These are phyloP conservation scores for Emydura subglobosa DNA, from an alignment of 2,113 vertebrate genomes.

Conservation along the genomic window DNA sequence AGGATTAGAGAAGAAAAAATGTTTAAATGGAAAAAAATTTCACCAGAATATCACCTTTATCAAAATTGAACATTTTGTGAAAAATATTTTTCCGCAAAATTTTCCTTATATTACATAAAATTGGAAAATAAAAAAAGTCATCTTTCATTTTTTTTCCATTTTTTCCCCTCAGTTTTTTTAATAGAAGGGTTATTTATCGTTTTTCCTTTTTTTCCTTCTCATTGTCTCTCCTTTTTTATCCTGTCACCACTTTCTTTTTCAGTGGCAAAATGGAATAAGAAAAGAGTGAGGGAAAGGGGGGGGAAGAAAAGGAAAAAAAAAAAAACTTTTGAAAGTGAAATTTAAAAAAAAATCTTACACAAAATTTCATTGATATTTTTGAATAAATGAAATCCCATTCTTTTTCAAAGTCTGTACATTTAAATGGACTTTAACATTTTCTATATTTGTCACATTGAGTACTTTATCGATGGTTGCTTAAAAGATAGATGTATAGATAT, in stretches of 20 bases:
- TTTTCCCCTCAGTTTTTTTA: background rate
- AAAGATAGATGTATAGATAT: background rate
- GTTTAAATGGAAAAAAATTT: background rate
- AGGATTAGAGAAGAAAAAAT: background rate
- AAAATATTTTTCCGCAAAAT: background rate
- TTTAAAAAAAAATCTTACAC: background rate
- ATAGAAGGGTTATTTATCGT: background rate
- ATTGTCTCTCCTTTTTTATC: background rate
- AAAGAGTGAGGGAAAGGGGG: background rate
- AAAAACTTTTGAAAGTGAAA: rapidly evolving
- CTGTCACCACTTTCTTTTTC: background rate
- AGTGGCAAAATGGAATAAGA: background rate
- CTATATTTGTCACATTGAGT: background rate
- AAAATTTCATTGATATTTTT: background rate
- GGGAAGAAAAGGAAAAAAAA: background rate
- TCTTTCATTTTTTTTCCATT: background rate
- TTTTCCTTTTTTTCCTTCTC: rapidly evolving
- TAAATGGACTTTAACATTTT: background rate
- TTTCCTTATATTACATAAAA: background rate
- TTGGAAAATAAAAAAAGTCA: background rate
- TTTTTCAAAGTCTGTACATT: background rate
- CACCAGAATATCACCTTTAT: background rate
- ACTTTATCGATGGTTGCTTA: background rate
- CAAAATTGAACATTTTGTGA: background rate
- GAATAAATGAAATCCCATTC: rapidly evolving